Percentiles rank a stretch among this genome's conserved stretches.
These are phyloP conservation scores for Amblyopsis rosae DNA, from an alignment of 2,113 vertebrate genomes.

Conservation along the genomic window DNA sequence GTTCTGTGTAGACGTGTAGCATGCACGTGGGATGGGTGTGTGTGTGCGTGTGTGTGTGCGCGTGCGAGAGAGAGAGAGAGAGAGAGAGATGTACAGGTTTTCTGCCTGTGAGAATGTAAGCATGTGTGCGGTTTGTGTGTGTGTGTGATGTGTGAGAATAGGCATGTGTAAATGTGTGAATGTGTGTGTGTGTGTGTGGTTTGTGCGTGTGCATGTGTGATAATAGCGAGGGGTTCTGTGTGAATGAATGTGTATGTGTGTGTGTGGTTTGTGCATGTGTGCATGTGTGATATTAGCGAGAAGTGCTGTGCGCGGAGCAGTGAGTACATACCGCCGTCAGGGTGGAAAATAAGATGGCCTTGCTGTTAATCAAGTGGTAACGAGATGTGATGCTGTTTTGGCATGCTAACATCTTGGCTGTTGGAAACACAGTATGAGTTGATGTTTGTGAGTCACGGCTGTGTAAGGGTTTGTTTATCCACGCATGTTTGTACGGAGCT, in stretches of 20 bases:
- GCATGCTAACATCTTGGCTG: constrained; percentile 8
- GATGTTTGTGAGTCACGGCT: no score
- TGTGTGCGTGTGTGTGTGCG: constrained; percentile 3
- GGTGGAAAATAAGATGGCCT: background rate
- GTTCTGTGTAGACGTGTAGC: background rate
- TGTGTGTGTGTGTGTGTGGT: constrained; percentile 60
- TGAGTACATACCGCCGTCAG: background rate
- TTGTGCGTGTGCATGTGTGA: constrained; percentile 28
- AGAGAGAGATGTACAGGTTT: background rate
- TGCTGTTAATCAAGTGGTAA: constrained; percentile 39
- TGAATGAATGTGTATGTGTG: background rate
- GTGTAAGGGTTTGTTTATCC: no score
- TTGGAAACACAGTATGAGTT: constrained; percentile 19
- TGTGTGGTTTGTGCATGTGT: background rate
- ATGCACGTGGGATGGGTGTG: constrained; percentile 2
- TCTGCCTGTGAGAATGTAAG: no score
- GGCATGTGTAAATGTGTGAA: no score
- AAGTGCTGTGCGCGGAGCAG: no score
- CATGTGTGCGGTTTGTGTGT: background rate
- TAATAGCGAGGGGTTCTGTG: background rate
- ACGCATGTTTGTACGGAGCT: no score
- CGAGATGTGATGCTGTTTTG: constrained; percentile 32
- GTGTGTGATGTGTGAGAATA: background rate
- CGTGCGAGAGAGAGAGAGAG: background rate
- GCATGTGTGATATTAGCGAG: background rate